These are phyloP conservation scores for Callimorpha dominula DNA, from an alignment of 2,888 invertebrate genomes.

Conservation along the genomic window DNA sequence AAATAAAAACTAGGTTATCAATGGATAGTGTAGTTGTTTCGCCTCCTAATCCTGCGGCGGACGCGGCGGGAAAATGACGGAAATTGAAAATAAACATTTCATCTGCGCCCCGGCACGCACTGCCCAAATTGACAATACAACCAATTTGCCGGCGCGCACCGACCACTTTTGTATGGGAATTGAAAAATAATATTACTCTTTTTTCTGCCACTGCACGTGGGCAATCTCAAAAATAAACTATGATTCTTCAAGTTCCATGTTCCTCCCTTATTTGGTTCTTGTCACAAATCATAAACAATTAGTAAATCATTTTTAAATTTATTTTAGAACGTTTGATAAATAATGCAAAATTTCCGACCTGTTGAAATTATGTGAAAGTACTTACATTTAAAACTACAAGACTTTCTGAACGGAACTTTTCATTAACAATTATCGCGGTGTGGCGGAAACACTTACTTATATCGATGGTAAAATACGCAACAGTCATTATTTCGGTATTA, in stretches of 20 bases:
- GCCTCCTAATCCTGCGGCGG: slow-evolving; percentile 81
- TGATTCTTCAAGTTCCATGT: slow-evolving; percentile 60
- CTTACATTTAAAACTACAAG: slow-evolving; percentile 16
- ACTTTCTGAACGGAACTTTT: slow-evolving; percentile 28
- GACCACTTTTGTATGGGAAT: slow-evolving; percentile 87
- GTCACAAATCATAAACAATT: slow-evolving; percentile 36
- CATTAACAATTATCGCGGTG: slow-evolving; percentile 42
- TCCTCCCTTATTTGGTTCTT: slow-evolving; percentile 37
- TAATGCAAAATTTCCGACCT: slow-evolving; percentile 5
- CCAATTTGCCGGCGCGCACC: slow-evolving; percentile 84
- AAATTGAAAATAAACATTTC: slow-evolving; percentile 87
- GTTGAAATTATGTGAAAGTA: slow-evolving; percentile 17
- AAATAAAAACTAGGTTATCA: slow-evolving; percentile 54
- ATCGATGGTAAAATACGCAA: slow-evolving; percentile 44
- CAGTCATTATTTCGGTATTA: slow-evolving; percentile 42
- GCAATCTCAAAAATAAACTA: slow-evolving; percentile 84
- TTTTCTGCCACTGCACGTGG: slow-evolving; percentile 76
- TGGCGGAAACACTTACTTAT: slow-evolving; percentile 39
- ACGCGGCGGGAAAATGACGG: slow-evolving; percentile 82
- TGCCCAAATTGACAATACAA: slow-evolving; percentile 87
- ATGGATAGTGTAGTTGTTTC: slow-evolving; percentile 67
- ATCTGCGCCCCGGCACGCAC: slow-evolving; percentile 85
- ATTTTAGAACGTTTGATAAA: slow-evolving; percentile 4
- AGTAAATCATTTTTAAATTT: slow-evolving; percentile 9
- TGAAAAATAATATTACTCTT: slow-evolving; percentile 87